Evolutionary conservation across 2,797 vertebrate genomes (phyloP).

Genomic region (Sebastes hopkinsi): DNA sequence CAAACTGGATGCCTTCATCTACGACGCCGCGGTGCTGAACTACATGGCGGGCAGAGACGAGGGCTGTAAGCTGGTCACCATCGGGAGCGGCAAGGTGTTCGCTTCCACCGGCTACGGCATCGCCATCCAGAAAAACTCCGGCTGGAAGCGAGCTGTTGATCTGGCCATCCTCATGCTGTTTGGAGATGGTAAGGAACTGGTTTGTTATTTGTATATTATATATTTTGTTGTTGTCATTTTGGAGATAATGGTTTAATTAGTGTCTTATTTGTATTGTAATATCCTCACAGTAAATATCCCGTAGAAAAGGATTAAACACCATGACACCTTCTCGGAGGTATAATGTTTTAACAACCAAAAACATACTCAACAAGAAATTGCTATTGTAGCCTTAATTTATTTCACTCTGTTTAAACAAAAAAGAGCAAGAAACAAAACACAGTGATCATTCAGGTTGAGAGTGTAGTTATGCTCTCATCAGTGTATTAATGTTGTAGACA

Average conservation of each 20-base stretch:
- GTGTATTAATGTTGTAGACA: neutral
- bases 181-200: slow-evolving; percentile 87
- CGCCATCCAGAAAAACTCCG: slow-evolving; percentile 97
- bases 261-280: neutral
- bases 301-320: neutral
- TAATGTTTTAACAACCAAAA: neutral
- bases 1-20: slow-evolving; percentile 99
- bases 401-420: neutral
- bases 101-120: slow-evolving; percentile 98
- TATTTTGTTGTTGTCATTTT: neutral
- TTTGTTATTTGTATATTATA: too few species aligned
- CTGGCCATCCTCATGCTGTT: slow-evolving; percentile 95
- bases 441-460: neutral
- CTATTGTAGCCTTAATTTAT: neutral
- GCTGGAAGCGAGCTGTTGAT: slow-evolving; percentile 97
- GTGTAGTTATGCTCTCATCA: neutral
- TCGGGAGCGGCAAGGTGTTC: slow-evolving; percentile 97
- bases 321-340: neutral
- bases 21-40: slow-evolving; percentile 97
- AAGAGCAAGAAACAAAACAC: neutral
- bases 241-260: neutral
- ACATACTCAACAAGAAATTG: too few species aligned
- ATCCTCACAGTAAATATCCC: neutral
- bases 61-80: slow-evolving; percentile 98
- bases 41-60: slow-evolving; percentile 99